Evolutionary conservation across 2,888 invertebrate species (phyloP).

Genomic region (Oasisia sp.): DNA sequence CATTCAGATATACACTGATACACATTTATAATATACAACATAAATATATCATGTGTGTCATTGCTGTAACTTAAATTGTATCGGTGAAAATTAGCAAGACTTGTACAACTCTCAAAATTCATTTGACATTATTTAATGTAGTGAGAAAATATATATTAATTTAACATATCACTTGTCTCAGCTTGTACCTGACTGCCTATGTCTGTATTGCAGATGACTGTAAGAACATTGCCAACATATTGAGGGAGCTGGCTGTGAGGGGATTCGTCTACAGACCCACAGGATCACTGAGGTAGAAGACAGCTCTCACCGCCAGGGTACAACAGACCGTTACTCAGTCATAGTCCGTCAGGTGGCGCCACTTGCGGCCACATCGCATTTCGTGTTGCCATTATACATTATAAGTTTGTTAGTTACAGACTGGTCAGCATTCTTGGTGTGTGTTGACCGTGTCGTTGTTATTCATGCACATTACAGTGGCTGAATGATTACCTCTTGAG

Average conservation of each 20-base stretch:
- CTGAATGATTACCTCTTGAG: neutral
- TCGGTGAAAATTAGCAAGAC: neutral
- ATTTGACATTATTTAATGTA: neutral
- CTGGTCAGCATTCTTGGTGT: neutral
- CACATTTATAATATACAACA: no score
- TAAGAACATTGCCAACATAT: slow-evolving; percentile 64
- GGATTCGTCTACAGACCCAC: slow-evolving; percentile 46
- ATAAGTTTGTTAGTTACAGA: neutral
- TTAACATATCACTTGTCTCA: neutral
- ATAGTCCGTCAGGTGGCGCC: neutral
- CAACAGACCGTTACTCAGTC: neutral
- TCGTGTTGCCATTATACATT: neutral
- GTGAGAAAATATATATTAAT: neutral
- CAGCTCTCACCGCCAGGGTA: neutral
- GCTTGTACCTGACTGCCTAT: neutral
- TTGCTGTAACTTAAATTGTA: neutral
- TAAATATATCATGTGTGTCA: no score
- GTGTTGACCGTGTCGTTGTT: neutral
- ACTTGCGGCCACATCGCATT: neutral
- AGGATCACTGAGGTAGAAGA: slow-evolving; percentile 13
- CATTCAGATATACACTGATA: no score
- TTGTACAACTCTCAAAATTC: no score
- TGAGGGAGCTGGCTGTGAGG: slow-evolving; percentile 53
- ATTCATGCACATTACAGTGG: neutral
- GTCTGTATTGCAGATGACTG: slow-evolving; percentile 64